Conservation (phyloP, 2,888 invertebrate genomes). For the Heliconius ethilla region DNA sequence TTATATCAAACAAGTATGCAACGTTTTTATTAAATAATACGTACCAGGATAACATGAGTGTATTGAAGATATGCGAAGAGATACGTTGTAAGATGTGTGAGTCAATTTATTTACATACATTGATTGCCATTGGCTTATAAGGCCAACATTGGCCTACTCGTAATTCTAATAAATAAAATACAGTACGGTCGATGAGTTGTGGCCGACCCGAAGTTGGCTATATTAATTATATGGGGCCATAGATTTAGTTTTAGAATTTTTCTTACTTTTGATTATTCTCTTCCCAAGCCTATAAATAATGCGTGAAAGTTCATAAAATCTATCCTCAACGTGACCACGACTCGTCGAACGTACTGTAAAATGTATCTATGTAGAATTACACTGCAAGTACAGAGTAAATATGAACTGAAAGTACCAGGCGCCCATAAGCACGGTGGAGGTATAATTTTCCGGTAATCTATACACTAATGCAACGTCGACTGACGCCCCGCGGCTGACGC, state of each 20-base stretch:
- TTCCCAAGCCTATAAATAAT: too few species aligned
- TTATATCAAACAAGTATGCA: background rate
- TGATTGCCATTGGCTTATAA: background rate
- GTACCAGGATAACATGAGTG: slow-evolving; percentile 11
- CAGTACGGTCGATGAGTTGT: background rate
- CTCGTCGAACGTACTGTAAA: background rate
- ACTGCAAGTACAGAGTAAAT: slow-evolving; percentile 7
- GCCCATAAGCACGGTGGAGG: slow-evolving; percentile 40
- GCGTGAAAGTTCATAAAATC: background rate
- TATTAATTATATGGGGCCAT: too few species aligned
- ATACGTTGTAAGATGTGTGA: background rate
- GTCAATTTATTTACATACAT: background rate
- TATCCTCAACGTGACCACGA: background rate
- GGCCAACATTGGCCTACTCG: background rate
- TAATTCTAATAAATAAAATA: slow-evolving; percentile 7
- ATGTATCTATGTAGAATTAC: background rate
- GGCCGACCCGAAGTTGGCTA: background rate
- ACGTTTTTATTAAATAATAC: slow-evolving; percentile 7
- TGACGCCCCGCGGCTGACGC: slow-evolving; percentile 41
- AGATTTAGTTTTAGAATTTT: too few species aligned
- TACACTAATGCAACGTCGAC: slow-evolving; percentile 49
- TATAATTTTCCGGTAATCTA: slow-evolving; percentile 50
- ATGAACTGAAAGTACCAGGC: slow-evolving; percentile 23
- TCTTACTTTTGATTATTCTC: too few species aligned
- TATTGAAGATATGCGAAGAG: background rate